Percentiles rank a stretch among this genome's conserved stretches.
Conservation (phyloP, 2,888 invertebrate species). For the Drosophila stalkeri region DNA sequence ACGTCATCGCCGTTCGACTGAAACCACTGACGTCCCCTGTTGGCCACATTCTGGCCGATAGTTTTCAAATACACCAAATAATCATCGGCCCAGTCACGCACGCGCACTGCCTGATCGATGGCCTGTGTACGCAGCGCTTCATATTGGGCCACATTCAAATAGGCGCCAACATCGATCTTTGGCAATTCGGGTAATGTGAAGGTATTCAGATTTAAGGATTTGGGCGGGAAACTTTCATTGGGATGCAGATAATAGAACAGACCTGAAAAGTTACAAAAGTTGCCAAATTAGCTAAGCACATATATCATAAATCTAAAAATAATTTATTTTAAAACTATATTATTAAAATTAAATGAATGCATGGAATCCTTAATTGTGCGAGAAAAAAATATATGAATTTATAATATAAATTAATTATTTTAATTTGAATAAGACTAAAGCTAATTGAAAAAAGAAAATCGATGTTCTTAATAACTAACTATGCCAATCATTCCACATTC, state of each 20-base stretch:
- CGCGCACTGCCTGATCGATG: slow-evolving; percentile 86
- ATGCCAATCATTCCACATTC: slow-evolving; percentile 21
- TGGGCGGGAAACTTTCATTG: slow-evolving; percentile 83
- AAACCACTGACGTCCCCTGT: slow-evolving; percentile 86
- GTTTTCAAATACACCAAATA: slow-evolving; percentile 86
- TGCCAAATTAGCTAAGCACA: slow-evolving; percentile 38
- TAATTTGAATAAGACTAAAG: too few relatives aligned
- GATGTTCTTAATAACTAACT: not conserved
- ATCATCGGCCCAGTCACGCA: slow-evolving; percentile 85
- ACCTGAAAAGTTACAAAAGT: slow-evolving; percentile 76
- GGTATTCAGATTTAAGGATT: slow-evolving; percentile 76
- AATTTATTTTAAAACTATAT: not conserved
- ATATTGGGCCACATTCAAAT: slow-evolving; percentile 76
- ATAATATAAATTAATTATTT: too few relatives aligned
- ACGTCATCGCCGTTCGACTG: slow-evolving; percentile 64
- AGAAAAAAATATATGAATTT: too few relatives aligned
- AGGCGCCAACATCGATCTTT: slow-evolving; percentile 77
- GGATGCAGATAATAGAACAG: slow-evolving; percentile 84
- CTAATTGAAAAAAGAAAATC: too few relatives aligned
- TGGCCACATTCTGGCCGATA: slow-evolving; percentile 86
- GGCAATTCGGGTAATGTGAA: slow-evolving; percentile 80
- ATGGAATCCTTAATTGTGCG: too few relatives aligned
- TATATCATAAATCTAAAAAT: not conserved
- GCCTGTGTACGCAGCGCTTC: slow-evolving; percentile 86
- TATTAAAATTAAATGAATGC: not conserved